Conservation (phyloP, 2,888 invertebrate genomes). For the Hydrotaea cyrtoneurina region DNA sequence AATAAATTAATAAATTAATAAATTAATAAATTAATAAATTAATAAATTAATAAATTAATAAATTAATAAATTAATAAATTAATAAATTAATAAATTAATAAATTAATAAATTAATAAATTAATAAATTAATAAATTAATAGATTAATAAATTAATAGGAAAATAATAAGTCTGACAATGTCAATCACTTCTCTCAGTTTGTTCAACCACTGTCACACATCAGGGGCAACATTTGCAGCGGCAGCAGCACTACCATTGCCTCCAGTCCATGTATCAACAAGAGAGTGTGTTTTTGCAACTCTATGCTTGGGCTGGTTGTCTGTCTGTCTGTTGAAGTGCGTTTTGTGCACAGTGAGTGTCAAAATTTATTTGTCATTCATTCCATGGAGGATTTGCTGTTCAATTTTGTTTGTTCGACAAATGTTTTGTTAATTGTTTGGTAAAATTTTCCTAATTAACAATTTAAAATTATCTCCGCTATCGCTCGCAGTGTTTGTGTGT, state of each 20-base stretch:
- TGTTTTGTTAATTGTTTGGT: slow-evolving; percentile 67
- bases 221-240: background rate
- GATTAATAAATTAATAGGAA: too few species aligned
- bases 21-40: too few species aligned
- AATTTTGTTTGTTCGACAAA: slow-evolving; percentile 45
- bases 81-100: too few species aligned
- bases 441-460: slow-evolving; percentile 67
- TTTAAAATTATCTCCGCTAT: slow-evolving; percentile 63
- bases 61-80: too few species aligned
- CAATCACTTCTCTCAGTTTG: too few species aligned
- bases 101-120: too few species aligned
- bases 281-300: background rate
- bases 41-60: too few species aligned
- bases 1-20: too few species aligned
- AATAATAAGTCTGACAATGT: too few species aligned
- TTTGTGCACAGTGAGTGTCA: slow-evolving; percentile 52
- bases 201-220: too few species aligned
- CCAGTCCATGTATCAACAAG: background rate
- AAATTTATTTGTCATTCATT: slow-evolving; percentile 53
- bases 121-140: too few species aligned
- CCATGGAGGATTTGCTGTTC: slow-evolving; percentile 45
- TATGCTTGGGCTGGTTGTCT: background rate
- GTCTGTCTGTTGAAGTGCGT: slow-evolving; percentile 29
- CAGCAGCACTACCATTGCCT: slow-evolving; percentile 22
- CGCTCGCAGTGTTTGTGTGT: slow-evolving; percentile 6